Evolutionary conservation across 2,113 vertebrate genomes (phyloP).

Genomic region (Sceloporus tristichus): DNA sequence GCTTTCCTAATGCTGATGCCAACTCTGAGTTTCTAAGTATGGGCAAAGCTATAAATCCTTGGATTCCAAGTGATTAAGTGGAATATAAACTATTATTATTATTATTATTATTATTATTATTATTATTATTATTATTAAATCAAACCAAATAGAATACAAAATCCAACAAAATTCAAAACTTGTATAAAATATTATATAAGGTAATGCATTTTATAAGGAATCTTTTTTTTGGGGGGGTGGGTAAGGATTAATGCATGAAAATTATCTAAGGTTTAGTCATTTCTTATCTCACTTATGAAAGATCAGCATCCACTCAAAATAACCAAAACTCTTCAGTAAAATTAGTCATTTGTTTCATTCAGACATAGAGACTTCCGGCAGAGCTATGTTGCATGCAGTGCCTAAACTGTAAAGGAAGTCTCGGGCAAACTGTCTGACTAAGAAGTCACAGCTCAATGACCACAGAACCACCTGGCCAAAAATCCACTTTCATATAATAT

Average conservation of each 20-base stretch:
- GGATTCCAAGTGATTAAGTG: too few species aligned
- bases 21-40: not conserved
- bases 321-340: constrained; percentile 53
- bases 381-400: constrained; percentile 33
- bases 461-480: constrained; percentile 42
- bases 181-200: not conserved
- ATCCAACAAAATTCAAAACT: too few species aligned
- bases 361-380: constrained; percentile 68
- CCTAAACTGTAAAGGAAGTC: constrained; percentile 68
- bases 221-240: not conserved
- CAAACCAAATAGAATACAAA: too few species aligned
- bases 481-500: constrained; percentile 51
- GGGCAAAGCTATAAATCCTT: not conserved
- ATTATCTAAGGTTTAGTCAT: constrained; percentile 28
- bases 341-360: constrained; percentile 61
- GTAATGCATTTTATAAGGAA: not conserved
- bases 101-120: too few species aligned
- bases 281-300: constrained; percentile 31
- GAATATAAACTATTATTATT: too few species aligned
- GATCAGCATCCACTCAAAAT: constrained; percentile 43
- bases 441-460: constrained; percentile 42
- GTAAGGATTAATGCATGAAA: constrained; percentile 9
- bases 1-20: not conserved
- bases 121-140: too few species aligned
- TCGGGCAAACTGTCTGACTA: constrained; percentile 56